Evolutionary conservation across 2,113 vertebrate species (phyloP).

Genomic region (Forbesichthys agassizii): DNA sequence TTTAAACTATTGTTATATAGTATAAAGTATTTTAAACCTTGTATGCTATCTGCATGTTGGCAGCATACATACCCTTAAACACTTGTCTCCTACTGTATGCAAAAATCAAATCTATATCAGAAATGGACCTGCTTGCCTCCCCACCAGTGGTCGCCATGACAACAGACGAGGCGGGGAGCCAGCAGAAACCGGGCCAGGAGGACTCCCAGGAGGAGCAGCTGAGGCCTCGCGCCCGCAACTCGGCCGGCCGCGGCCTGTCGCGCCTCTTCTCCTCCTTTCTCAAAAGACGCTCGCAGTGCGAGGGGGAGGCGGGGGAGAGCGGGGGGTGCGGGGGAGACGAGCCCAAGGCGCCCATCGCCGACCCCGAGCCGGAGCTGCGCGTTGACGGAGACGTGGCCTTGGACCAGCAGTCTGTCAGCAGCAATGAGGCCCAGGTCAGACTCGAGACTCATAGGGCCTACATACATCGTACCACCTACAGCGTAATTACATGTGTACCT

Average conservation of each 20-base stretch:
- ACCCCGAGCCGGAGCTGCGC: conserved; percentile 92
- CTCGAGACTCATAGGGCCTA: no score
- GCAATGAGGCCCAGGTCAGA: conserved; percentile 90
- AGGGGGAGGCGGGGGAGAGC: conserved; percentile 76
- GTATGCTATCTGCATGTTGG: no score
- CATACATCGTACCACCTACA: background rate
- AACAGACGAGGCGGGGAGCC: conserved; percentile 86
- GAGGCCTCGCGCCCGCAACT: conserved; percentile 74
- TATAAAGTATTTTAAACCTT: no score
- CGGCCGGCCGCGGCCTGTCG: conserved; percentile 85
- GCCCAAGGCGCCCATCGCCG: conserved; percentile 94
- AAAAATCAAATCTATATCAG: background rate
- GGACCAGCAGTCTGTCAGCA: conserved; percentile 94
- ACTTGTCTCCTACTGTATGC: no score
- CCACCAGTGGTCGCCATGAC: conserved; percentile 87
- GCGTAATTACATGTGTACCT: background rate
- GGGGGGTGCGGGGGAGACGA: conserved; percentile 61
- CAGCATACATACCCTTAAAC: no score
- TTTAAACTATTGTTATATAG: no score
- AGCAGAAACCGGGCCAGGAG: conserved; percentile 70
- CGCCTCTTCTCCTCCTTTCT: conserved; percentile 92
- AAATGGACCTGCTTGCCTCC: background rate
- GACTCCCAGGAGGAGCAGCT: conserved; percentile 49
- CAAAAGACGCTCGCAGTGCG: conserved; percentile 90
- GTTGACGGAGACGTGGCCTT: conserved; percentile 83